Base-by-base conservation (phyloP, 2,888 invertebrate genomes). In the Tromatobia lineatoria region DNA sequence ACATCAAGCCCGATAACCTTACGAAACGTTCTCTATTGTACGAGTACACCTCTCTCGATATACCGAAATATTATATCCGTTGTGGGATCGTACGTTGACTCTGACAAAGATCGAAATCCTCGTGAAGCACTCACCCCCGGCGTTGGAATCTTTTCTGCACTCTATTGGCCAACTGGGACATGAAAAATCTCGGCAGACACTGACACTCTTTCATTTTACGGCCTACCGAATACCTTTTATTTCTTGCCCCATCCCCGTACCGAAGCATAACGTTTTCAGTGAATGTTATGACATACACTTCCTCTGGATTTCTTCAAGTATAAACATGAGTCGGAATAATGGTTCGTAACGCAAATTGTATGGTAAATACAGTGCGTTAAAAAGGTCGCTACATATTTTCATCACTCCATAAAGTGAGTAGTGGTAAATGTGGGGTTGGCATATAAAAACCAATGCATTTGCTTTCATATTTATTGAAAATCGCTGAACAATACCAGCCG, bases 1-100 rank as follows among this genome's bases (percentile, higher is more conserved):
- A 86, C 89, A 90, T 90, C 87, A 87, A 80, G 74, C 52, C 80
- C 52, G 80, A 85, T 75, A 77, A 73, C 71, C 71, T 54, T 61
- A 34, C 47, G 42, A 34, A 76, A 73, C 59, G 45, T 20, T 80
- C 71, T 59, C 75, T 45, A 73, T 69, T 61, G 61, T 59, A 59
- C 18, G 8, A 38, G 38, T 38, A 38, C 38, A 38, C 10, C 38
- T n/a, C 38, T n/a, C 18, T 57, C 76, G 67, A 79, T 66, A 54
- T 54, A 64, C n/a, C 47, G 61, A 71, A 70, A 52, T 64, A 71
- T 71, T 64, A 61, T 70, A 77, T 69, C 67, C 59, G 20, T 57
- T 29, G 45, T 29, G 67, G 8, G 66, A 45, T 57, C 67, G 67
- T 42, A 42, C 45, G 57, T 38, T n/a, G 54, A 25, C 52, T 54